These are phyloP conservation scores for Bombus terrestris DNA, from an alignment of 1,140 invertebrate genomes.

Conservation along the genomic window DNA sequence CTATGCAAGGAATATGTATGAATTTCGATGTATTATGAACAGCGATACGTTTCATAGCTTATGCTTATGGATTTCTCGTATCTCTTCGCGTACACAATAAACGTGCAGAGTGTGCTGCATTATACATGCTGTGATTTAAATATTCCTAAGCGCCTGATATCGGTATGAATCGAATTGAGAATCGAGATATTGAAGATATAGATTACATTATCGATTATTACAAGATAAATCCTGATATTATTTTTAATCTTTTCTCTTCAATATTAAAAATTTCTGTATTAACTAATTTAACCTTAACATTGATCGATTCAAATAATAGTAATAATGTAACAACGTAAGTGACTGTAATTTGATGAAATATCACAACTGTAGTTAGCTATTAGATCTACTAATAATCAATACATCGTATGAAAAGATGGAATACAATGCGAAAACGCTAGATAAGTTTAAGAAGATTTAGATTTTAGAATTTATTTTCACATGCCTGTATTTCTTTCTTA, in stretches of 20 bases:
- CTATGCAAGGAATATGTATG: background rate
- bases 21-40: slow-evolving; percentile 10
- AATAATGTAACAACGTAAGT: background rate
- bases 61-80: background rate
- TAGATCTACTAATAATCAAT: background rate
- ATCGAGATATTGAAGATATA: background rate
- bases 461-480: background rate
- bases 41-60: background rate
- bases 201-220: background rate
- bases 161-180: background rate
- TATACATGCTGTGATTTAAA: background rate
- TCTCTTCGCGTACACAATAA: background rate
- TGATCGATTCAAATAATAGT: background rate
- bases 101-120: background rate
- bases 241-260: too few relatives aligned
- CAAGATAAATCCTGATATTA: too few relatives aligned
- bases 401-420: background rate
- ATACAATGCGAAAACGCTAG: background rate
- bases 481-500: background rate
- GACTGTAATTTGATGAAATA: background rate
- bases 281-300: background rate
- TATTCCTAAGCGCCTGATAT: background rate
- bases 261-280: too few relatives aligned
- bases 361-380: too few relatives aligned
- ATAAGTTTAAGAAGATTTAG: background rate